These are phyloP conservation scores for Acrobasis suavella DNA, from an alignment of 2,888 invertebrate species.

Conservation along the genomic window DNA sequence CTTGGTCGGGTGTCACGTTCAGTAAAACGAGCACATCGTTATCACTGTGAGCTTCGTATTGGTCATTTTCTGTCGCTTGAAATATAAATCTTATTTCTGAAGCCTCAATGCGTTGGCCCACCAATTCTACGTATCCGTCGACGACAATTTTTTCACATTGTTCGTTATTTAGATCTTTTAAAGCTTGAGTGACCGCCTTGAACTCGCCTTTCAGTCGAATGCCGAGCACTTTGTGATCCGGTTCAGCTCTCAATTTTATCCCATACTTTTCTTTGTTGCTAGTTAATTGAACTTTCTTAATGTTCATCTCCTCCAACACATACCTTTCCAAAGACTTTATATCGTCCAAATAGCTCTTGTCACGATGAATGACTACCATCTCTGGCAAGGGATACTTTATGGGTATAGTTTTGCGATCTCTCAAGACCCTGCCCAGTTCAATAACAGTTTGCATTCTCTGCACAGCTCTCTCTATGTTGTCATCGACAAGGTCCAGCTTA, in stretches of 20 bases:
- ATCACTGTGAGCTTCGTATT: constrained; percentile 95
- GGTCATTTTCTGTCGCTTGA: constrained; percentile 85
- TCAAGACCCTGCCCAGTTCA: constrained; percentile 94
- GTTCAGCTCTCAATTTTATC: constrained; percentile 94
- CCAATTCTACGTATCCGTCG: constrained; percentile 87
- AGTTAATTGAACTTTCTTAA: constrained; percentile 91
- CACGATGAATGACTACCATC: constrained; percentile 96
- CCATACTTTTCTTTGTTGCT: constrained; percentile 96
- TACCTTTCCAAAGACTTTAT: constrained; percentile 91
- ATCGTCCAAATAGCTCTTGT: constrained; percentile 88
- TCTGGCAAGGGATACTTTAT: constrained; percentile 98
- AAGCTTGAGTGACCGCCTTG: constrained; percentile 91
- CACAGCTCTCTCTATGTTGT: constrained; percentile 94
- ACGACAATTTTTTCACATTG: constrained; percentile 89
- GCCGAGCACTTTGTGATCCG: constrained; percentile 96
- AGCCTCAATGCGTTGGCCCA: constrained; percentile 89
- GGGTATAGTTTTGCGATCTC: constrained; percentile 96
- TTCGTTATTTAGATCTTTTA: constrained; percentile 89
- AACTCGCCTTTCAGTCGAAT: constrained; percentile 94
- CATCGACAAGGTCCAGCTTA: constrained; percentile 87
- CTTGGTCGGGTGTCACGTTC: constrained; percentile 94
- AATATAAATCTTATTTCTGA: constrained; percentile 93
- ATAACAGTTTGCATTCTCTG: constrained; percentile 96
- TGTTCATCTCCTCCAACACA: constrained; percentile 96
- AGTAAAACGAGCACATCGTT: constrained; percentile 94